phyloP scores from a whole-genome alignment of 2,888 invertebrate genomes.

The Autographa pulchrina region DNA sequence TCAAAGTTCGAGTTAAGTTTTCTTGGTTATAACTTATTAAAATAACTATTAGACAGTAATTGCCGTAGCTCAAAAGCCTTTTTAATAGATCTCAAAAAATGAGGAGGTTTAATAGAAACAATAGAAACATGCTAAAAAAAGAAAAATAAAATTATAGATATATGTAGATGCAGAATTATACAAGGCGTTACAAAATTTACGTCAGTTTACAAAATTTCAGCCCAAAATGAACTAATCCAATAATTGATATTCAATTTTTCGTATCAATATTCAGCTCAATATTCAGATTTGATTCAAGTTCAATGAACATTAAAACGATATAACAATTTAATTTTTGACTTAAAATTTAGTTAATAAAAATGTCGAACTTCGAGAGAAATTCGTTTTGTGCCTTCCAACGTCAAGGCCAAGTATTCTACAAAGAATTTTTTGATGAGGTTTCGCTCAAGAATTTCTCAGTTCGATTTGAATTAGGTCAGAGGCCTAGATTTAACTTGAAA shows the following conservation, averaged over 20 bases:
- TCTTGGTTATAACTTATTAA: not conserved
- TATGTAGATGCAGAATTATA: too few relatives aligned
- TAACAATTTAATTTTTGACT: not conserved
- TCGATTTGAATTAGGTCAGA: constrained; percentile 4
- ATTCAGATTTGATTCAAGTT: too few relatives aligned
- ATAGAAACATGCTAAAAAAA: too few relatives aligned
- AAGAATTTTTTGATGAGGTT: constrained; percentile 4
- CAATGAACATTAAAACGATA: too few relatives aligned
- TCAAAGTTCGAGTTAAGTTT: not conserved
- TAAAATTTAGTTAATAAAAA: not conserved
- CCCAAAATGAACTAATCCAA: too few relatives aligned
- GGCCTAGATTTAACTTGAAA: not conserved
- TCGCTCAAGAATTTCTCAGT: not conserved
- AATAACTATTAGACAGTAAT: not conserved
- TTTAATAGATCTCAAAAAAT: too few relatives aligned
- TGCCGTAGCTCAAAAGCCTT: not conserved
- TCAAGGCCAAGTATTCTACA: not conserved
- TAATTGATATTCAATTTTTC: too few relatives aligned
- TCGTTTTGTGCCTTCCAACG: not conserved
- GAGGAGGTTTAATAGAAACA: too few relatives aligned
- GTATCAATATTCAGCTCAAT: too few relatives aligned
- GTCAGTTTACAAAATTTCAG: too few relatives aligned
- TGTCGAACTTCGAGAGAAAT: not conserved
- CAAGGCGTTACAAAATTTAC: too few relatives aligned
- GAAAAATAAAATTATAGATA: too few relatives aligned